Evolutionary conservation across 2,888 invertebrate genomes (phyloP).

Genomic region (Ochlodes sylvanus): DNA sequence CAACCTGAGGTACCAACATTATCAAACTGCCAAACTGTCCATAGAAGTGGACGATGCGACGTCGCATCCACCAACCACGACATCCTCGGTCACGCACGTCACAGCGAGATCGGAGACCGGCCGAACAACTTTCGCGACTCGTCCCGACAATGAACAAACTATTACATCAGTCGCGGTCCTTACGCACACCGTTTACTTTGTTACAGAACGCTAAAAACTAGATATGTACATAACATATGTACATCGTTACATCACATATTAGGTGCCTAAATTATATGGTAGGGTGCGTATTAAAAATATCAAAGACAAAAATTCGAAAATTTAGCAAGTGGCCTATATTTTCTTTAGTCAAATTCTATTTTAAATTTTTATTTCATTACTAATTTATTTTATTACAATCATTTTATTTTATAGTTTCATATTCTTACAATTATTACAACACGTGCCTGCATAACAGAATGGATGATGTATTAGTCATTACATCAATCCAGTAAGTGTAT

Average conservation of each 20-base stretch:
- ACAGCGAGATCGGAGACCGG: constrained; percentile 51
- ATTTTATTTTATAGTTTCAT: too few species aligned
- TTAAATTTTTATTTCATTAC: too few species aligned
- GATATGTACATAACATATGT: constrained; percentile 6
- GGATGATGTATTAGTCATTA: background rate
- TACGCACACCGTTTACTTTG: constrained; percentile 41
- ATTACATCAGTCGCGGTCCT: constrained; percentile 60
- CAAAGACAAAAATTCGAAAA: too few species aligned
- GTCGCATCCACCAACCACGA: constrained; percentile 34
- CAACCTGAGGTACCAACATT: too few species aligned
- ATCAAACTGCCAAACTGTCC: too few species aligned
- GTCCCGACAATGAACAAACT: constrained; percentile 71
- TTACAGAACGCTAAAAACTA: constrained; percentile 31
- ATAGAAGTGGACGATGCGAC: background rate
- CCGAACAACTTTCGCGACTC: constrained; percentile 74
- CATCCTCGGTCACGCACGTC: constrained; percentile 32
- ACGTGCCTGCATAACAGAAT: too few species aligned
- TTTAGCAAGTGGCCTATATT: too few species aligned
- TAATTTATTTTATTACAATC: too few species aligned
- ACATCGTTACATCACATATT: constrained; percentile 16
- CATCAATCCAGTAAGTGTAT: background rate
- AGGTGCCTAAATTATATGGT: background rate
- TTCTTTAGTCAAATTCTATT: too few species aligned
- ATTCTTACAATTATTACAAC: too few species aligned
- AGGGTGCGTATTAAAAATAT: too few species aligned